phyloP scores from a whole-genome alignment of 2,888 invertebrate species.

The Portevinia maculata region DNA sequence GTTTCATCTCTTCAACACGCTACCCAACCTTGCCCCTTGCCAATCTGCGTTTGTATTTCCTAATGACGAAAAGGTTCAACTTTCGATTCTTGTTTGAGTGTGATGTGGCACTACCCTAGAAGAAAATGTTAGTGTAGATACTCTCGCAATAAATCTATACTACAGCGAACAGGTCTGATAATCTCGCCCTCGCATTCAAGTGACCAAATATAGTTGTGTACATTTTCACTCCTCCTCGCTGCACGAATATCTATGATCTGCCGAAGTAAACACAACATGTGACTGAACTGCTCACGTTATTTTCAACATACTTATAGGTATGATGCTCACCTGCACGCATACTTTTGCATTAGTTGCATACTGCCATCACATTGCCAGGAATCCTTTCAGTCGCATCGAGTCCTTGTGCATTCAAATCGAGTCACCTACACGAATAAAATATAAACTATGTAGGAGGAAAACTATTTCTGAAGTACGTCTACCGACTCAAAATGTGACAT shows the following conservation, averaged over 20 bases:
- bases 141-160: conserved; percentile 9
- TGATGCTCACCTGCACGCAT: too few species aligned
- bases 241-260: background rate
- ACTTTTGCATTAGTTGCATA: too few species aligned
- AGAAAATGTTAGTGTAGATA: conserved; percentile 11
- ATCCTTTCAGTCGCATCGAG: too few species aligned
- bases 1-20: background rate
- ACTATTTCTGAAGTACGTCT: too few species aligned
- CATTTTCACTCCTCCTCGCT: background rate
- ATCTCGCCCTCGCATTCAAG: background rate
- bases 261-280: conserved; percentile 31
- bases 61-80: background rate
- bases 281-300: conserved; percentile 34
- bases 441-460: too few species aligned
- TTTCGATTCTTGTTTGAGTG: background rate
- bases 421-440: too few species aligned
- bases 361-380: too few species aligned
- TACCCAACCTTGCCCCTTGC: background rate
- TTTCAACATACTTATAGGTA: background rate
- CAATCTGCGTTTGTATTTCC: background rate
- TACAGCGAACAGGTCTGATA: background rate
- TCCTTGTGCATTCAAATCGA: too few species aligned
- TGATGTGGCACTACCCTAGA: background rate
- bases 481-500: too few species aligned
- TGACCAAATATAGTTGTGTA: conserved; percentile 22